phyloP scores from a whole-genome alignment of 2,797 vertebrate genomes.

The Calcarius lapponicus region DNA sequence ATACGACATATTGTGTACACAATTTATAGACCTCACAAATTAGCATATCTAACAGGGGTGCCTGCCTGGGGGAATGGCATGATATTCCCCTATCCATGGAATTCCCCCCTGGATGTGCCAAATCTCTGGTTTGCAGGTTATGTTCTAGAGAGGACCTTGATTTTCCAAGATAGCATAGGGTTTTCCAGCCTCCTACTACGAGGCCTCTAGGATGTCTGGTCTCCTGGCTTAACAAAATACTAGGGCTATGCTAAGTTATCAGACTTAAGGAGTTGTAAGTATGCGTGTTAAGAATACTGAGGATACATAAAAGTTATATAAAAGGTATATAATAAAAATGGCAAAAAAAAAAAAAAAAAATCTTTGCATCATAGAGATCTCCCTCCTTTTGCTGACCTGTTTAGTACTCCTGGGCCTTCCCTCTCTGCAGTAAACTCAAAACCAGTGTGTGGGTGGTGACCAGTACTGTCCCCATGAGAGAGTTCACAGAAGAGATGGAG shows the following conservation, averaged over 20 bases:
- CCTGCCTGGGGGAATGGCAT: not conserved
- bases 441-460: too few relatives aligned
- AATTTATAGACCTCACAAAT: not conserved
- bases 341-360: not conserved
- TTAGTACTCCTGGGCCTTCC: not conserved
- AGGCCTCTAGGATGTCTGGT: not conserved
- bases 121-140: not conserved
- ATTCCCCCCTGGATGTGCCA: not conserved
- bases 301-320: not conserved
- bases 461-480: fast-evolving
- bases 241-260: not conserved
- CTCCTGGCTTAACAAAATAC: not conserved
- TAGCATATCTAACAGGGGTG: not conserved
- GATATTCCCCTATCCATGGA: not conserved
- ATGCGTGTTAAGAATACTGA: not conserved
- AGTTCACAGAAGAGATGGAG: not conserved
- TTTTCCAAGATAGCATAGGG: not conserved
- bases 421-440: not conserved
- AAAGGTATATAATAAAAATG: not conserved
- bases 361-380: not conserved
- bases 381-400: not conserved
- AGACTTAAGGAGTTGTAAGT: not conserved
- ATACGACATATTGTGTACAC: fast-evolving
- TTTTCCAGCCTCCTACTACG: not conserved
- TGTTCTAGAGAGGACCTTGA: not conserved